Evolutionary conservation across 2,797 vertebrate species (phyloP).

Genomic region (Galagoides demidoff): DNA sequence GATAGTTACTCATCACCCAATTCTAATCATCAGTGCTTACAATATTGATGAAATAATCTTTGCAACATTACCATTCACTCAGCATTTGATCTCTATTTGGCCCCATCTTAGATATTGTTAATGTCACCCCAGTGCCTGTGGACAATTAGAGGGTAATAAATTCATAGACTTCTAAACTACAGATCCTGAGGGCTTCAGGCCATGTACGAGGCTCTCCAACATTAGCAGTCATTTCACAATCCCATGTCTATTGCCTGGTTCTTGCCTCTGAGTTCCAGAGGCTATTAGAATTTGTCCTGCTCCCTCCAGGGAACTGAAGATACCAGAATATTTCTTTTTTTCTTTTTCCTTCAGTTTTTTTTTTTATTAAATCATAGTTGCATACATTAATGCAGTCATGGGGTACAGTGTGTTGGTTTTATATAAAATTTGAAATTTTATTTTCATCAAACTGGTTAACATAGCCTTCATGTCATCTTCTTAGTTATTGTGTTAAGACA

Average conservation of each 20-base stretch:
- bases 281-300: neutral
- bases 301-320: neutral
- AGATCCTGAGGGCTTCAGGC: neutral
- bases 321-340: neutral
- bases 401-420: too few species aligned
- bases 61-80: neutral
- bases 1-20: neutral
- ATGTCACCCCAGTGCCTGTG: neutral
- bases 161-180: neutral
- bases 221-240: neutral
- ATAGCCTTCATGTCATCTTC: too few species aligned
- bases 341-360: too few species aligned
- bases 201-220: neutral
- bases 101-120: neutral
- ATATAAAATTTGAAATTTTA: too few species aligned
- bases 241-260: neutral
- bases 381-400: too few species aligned
- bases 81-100: slow-evolving; percentile 20
- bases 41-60: neutral
- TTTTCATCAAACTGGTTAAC: too few species aligned
- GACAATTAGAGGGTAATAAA: neutral
- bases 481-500: too few species aligned
- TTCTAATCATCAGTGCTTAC: slow-evolving; percentile 19
- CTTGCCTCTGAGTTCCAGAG: neutral
- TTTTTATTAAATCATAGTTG: too few species aligned